Evolutionary conservation across 2,888 invertebrate species (phyloP), one percentile per base, ranked within the genome.

Genomic region (Agrotis clavis): DNA sequence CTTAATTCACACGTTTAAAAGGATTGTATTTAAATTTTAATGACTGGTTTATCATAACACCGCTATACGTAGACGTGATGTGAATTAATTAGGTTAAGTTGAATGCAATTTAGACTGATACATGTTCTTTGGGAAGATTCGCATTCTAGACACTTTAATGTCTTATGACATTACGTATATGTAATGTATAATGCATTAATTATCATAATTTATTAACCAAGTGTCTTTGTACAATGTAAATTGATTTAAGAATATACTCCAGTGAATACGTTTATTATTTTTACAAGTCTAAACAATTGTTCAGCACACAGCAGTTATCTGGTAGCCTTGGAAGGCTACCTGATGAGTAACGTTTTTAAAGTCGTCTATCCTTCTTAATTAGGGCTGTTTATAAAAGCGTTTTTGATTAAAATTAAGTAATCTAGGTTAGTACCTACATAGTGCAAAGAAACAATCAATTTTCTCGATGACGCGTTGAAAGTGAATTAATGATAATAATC

Each of bases 21-120:
- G n/a, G 51, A 82, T 85, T 85, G 86, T 84, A 85, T 85, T 84
- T 67, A 84, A 82, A 84, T 84, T 77, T 79, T 76, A 71, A 86
- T 65, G 71, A 63, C 63, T 69, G 54, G 54, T 71, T 69, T 69
- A 59, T 53, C 57, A 54, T 19, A 61, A 25, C 35, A 65, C 61
- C 45, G 67, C 51, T 78, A 67, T 62, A 0, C 11, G 1, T 14
- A 21, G 9, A 78, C 73, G 79, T 68, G 79, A 7, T 9, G 14
- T 7, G 82, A 78, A 71, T 81, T 70, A 11, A 5, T 67, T 50
- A 61, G 14, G 13, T n/a, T 21, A 61, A 30, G 11, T 41, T 53
- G 7, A 19, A 57, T 64, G 56, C 54, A 64, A 59, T 70, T 67
- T 9, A 30, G 51, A 48, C 65, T 70, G 48, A 16, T 18, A 9